Conservation (phyloP, 2,797 vertebrate genomes). For the Luscinia megarhynchos region DNA sequence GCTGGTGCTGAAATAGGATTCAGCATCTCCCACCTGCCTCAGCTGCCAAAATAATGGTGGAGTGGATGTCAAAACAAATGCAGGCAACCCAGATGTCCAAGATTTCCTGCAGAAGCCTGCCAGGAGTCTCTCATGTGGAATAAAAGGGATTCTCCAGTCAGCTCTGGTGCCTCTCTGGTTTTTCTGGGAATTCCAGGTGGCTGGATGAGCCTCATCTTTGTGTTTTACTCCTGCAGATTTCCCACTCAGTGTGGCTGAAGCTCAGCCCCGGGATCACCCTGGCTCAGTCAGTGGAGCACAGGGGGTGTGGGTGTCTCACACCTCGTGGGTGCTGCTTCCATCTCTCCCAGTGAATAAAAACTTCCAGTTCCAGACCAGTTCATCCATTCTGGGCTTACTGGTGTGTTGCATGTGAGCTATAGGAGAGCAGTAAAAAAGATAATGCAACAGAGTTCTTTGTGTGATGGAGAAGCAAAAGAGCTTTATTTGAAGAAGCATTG, state of each 20-base stretch:
- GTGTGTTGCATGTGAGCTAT: too few relatives aligned
- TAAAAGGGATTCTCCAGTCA: not conserved
- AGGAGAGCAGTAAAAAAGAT: too few relatives aligned
- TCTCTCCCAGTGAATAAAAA: not conserved
- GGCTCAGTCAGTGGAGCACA: too few relatives aligned
- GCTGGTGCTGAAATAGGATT: not conserved
- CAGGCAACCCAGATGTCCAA: not conserved
- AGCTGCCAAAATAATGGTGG: not conserved
- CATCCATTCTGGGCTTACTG: not conserved
- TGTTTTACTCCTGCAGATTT: not conserved
- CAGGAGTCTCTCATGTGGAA: not conserved
- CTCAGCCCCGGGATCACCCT: not conserved
- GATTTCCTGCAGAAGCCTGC: not conserved
- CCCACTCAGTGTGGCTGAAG: too few relatives aligned
- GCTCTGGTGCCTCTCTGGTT: not conserved
- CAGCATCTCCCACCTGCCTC: not conserved
- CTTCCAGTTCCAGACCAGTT: not conserved
- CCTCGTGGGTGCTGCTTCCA: too few relatives aligned
- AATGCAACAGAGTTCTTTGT: too few relatives aligned
- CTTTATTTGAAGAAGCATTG: too few relatives aligned
- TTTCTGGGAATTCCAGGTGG: not conserved
- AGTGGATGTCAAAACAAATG: not conserved
- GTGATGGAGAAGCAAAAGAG: too few relatives aligned
- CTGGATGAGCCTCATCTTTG: not conserved
- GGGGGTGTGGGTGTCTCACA: too few relatives aligned